Evolutionary conservation across 2,888 invertebrate genomes (phyloP), one percentile per base, ranked within the genome.

Genomic region (Uloborus plumipes): DNA sequence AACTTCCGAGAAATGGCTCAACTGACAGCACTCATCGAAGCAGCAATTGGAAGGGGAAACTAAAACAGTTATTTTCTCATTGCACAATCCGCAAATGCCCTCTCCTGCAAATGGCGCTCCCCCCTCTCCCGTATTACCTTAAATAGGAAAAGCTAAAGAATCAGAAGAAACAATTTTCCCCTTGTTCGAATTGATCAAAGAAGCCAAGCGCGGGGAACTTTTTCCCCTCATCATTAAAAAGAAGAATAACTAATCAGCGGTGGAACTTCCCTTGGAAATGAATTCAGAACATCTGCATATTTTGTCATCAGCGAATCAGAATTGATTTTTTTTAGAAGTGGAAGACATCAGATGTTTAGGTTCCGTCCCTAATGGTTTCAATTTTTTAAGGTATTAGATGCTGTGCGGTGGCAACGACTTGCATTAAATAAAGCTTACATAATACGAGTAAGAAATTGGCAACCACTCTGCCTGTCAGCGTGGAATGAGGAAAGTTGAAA

Each of bases 211-310:
- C 39, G 39, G 39, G 39, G 39, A 39, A 39, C 39, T 39, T 39
- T 39, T 39, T 39, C 39, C 39, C 31, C 18, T 55, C 47, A 75
- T 75, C 75, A 75, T 75, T 79, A 72, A 79, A 73, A 69, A 53
- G 14, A 55, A 31, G 73, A 69, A 74, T 73, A 47, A 70, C 80
- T 81, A 81, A 81, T 81, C 80, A 81, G 77, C 18, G 59, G 51
- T 55, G 50, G 62, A 51, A 67, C 51, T 70, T 47, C 64, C 26
- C 39, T 58, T 0, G 50, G 14, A 64, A 73, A 67, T 61, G 55
- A 73, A 81, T 81, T 74, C 74, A 70, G 64, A 59, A 58, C 50
- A 81, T 81, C 80, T 81, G 80, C 80, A 81, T 81, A 81, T 81
- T 81, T 81, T 81, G 80, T 81, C 80, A 81, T 81, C 80, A 67